Percentiles rank a stretch among this genome's conserved stretches.
Evolutionary conservation across 1,140 invertebrate genomes (phyloP).

Genomic region (Leptonema lineaticorne): DNA sequence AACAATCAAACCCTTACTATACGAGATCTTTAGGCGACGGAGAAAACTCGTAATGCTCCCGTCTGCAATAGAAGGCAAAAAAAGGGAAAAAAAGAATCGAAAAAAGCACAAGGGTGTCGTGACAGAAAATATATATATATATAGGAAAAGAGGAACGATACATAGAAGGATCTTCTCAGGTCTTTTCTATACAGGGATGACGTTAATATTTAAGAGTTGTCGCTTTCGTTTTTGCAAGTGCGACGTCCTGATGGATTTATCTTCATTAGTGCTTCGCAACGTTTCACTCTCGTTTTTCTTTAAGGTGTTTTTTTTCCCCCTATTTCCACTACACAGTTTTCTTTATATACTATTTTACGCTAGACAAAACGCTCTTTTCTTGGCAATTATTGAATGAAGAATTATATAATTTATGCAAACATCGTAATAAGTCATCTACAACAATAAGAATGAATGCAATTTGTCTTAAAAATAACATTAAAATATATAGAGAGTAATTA

Average conservation of each 20-base stretch:
- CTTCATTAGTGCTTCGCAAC: slow-evolving; percentile 36
- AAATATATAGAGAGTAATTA: too few species aligned
- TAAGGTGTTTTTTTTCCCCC: too few species aligned
- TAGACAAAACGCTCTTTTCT: background rate
- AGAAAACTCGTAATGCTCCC: background rate
- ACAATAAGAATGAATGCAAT: too few species aligned
- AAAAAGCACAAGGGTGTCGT: background rate
- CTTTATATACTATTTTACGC: too few species aligned
- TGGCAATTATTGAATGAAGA: slow-evolving; percentile 11
- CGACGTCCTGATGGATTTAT: slow-evolving; percentile 32
- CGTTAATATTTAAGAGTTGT: slow-evolving; percentile 15
- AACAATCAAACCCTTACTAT: background rate
- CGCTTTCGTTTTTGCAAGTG: background rate
- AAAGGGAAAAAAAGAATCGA: background rate
- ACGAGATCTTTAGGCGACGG: background rate
- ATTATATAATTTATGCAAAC: slow-evolving; percentile 24
- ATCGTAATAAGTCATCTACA: background rate
- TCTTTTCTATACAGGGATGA: background rate
- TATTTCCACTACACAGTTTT: too few species aligned
- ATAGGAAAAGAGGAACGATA: too few species aligned
- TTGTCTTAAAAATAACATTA: too few species aligned
- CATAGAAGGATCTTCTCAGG: too few species aligned
- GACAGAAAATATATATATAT: too few species aligned
- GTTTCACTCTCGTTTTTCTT: background rate
- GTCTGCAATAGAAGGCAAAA: background rate